Conservation (phyloP, 2,888 invertebrate species). For the Papilio demoleus region DNA sequence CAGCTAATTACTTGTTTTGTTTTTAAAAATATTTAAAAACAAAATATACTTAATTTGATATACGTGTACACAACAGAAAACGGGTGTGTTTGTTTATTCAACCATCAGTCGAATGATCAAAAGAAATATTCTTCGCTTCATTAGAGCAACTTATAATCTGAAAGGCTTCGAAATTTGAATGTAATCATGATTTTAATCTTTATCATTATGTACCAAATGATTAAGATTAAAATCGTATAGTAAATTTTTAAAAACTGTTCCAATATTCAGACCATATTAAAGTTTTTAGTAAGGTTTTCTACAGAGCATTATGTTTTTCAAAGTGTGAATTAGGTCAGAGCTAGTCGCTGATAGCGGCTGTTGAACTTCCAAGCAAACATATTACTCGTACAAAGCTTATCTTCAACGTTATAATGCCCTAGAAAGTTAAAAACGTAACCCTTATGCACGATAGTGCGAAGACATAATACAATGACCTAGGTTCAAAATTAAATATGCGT, state of each 20-base stretch:
- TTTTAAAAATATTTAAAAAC: background rate
- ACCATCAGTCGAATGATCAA: too few species aligned
- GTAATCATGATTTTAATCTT: too few species aligned
- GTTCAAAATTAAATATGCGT: background rate
- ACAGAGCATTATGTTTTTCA: background rate
- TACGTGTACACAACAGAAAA: too few species aligned
- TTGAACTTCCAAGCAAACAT: conserved; percentile 30
- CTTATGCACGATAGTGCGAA: conserved; percentile 10
- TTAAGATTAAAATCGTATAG: too few species aligned
- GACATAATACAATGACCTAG: background rate
- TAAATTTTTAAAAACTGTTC: too few species aligned
- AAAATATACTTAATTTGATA: background rate
- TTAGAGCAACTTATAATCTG: too few species aligned
- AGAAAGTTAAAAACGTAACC: conserved; percentile 19
- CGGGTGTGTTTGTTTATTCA: too few species aligned
- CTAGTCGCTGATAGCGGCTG: conserved; percentile 27
- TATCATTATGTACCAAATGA: too few species aligned
- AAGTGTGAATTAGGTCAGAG: conserved; percentile 30
- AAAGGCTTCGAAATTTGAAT: too few species aligned
- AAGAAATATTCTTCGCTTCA: too few species aligned
- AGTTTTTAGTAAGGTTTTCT: conserved; percentile 4
- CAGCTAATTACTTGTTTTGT: too few species aligned
- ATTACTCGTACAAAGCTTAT: conserved; percentile 28
- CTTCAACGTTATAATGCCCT: conserved; percentile 10
- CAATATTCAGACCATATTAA: too few species aligned